phyloP scores from a whole-genome alignment of 2,797 vertebrate genomes.

The Aphelocoma californica region DNA sequence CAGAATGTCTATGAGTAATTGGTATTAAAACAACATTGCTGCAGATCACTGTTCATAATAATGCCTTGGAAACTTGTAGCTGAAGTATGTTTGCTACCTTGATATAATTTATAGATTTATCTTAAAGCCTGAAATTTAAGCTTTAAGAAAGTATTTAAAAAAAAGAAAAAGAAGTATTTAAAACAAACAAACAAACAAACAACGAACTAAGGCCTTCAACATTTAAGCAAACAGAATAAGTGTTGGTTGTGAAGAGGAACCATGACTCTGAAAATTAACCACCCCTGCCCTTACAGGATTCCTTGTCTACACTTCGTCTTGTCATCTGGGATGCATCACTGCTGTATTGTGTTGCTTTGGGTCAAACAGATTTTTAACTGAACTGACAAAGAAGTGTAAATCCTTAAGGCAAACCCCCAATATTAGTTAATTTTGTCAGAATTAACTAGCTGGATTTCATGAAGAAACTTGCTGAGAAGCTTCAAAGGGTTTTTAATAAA shows the following conservation, averaged over 20 bases:
- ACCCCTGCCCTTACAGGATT: rapidly evolving
- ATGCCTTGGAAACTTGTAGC: not conserved
- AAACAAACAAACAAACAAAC: too few relatives aligned
- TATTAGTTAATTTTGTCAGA: not conserved
- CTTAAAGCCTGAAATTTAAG: not conserved
- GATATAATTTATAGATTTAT: not conserved
- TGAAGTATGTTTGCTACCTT: not conserved
- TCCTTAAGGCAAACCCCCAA: not conserved
- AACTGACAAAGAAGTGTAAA: not conserved
- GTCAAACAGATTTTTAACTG: not conserved
- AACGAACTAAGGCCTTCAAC: not conserved
- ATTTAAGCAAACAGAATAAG: not conserved
- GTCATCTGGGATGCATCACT: not conserved
- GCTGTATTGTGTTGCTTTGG: not conserved
- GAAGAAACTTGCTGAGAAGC: not conserved
- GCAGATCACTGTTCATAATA: not conserved
- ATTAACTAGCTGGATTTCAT: not conserved
- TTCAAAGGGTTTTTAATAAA: not conserved
- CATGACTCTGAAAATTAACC: not conserved
- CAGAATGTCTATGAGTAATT: not conserved
- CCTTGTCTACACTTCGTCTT: not conserved
- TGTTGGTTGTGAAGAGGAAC: not conserved
- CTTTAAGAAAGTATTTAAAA: not conserved
- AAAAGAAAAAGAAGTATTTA: not conserved
- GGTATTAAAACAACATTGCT: not conserved